phyloP scores from a whole-genome alignment of 2,797 vertebrate genomes.

The Cygnus olor region DNA sequence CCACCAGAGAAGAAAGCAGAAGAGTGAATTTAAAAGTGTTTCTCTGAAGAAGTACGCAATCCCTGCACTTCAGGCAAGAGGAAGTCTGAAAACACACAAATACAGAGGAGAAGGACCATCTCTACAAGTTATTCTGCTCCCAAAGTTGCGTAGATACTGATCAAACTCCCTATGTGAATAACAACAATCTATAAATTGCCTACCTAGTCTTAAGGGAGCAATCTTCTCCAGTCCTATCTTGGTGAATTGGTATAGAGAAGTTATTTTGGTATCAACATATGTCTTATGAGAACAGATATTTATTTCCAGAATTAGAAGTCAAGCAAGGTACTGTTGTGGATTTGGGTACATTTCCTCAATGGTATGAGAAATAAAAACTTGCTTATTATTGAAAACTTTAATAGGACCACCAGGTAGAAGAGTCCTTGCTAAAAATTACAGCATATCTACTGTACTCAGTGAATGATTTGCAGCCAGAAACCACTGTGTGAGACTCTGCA shows the following conservation, averaged over 20 bases:
- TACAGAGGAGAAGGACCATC: neutral
- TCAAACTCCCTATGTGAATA: neutral
- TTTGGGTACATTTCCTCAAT: neutral
- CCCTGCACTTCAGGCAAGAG: neutral
- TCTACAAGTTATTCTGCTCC: neutral
- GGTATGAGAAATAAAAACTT: neutral
- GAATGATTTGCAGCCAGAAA: neutral
- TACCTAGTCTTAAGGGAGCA: neutral
- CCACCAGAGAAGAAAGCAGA: neutral
- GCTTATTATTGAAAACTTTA: neutral
- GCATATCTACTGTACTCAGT: neutral
- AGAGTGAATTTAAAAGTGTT: neutral
- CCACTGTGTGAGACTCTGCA: too few relatives aligned
- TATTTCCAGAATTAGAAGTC: neutral
- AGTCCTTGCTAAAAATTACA: neutral
- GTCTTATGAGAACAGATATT: neutral
- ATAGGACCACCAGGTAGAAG: neutral
- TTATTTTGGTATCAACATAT: neutral
- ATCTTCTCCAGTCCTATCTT: neutral
- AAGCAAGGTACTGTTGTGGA: neutral
- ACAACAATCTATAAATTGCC: neutral
- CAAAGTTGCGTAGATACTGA: neutral
- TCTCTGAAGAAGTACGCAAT: neutral
- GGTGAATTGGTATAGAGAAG: neutral
- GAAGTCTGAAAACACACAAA: neutral